Evolutionary conservation across 2,113 vertebrate species (phyloP).

Genomic region (Callopanchax toddi): DNA sequence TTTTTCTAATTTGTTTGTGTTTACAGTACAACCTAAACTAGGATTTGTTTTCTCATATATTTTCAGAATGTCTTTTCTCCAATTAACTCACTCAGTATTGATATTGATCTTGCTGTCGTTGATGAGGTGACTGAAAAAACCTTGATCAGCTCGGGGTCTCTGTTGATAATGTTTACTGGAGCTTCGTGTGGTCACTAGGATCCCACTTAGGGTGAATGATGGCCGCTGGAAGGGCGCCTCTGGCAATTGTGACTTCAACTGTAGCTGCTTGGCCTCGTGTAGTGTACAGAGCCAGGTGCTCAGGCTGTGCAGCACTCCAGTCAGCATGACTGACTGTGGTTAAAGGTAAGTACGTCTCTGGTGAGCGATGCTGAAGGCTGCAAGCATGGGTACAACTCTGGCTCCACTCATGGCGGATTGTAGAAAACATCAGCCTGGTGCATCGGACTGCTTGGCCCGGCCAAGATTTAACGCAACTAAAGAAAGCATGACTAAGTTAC

Average conservation of each 20-base stretch:
- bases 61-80: no score
- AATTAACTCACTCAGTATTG: no score
- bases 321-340: conserved; percentile 61
- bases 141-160: conserved; percentile 30
- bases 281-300: conserved; percentile 59
- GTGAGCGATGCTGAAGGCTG: conserved; percentile 36
- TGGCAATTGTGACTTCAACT: conserved; percentile 63
- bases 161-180: conserved; percentile 51
- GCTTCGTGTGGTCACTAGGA: conserved; percentile 63
- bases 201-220: conserved; percentile 69
- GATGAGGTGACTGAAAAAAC: no score
- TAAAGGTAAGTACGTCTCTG: conserved; percentile 54
- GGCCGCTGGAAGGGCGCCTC: conserved; percentile 66
- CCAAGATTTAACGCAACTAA: conserved; percentile 26
- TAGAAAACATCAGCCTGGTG: conserved; percentile 14
- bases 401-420: background rate
- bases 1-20: conserved; percentile 19
- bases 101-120: no score
- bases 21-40: background rate
- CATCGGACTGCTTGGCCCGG: conserved; percentile 34
- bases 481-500: conserved; percentile 34
- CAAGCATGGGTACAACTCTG: conserved; percentile 15
- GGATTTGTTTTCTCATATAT: no score
- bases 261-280: conserved; percentile 60
- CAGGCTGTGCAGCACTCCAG: conserved; percentile 54